Evolutionary conservation across 2,888 invertebrate species (phyloP).

Genomic region (Plebejus argus): DNA sequence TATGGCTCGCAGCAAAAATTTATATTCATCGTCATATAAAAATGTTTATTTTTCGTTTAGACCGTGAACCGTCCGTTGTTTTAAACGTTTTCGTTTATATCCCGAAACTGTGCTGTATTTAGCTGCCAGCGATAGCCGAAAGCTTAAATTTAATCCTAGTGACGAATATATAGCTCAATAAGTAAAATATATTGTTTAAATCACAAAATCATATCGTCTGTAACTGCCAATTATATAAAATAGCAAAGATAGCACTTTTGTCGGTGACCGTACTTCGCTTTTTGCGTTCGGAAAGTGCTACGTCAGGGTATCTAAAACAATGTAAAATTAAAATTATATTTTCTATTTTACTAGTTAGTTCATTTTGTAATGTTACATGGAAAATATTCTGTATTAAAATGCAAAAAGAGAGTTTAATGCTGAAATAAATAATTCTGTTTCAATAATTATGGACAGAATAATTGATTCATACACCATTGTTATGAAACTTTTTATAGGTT

Average conservation of each 20-base stretch:
- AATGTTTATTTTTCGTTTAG: slow-evolving; percentile 9
- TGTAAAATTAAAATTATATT: background rate
- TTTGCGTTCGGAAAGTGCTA: background rate
- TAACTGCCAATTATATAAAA: slow-evolving; percentile 47
- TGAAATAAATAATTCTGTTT: background rate
- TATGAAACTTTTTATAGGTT: background rate
- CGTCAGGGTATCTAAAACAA: slow-evolving; percentile 12
- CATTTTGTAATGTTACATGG: background rate
- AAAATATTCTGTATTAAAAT: slow-evolving; percentile 14
- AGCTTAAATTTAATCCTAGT: slow-evolving; percentile 22
- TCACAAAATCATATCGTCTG: slow-evolving; percentile 46
- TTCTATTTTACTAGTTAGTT: background rate
- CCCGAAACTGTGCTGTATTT: slow-evolving; percentile 2
- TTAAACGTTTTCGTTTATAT: slow-evolving; percentile 2
- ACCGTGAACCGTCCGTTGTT: slow-evolving; percentile 21
- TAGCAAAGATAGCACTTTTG: slow-evolving; percentile 40
- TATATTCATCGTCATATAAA: slow-evolving; percentile 2
- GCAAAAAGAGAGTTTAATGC: background rate
- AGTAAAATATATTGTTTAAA: slow-evolving; percentile 32
- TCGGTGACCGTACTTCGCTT: slow-evolving; percentile 38
- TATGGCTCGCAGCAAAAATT: slow-evolving; percentile 19
- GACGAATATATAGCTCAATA: slow-evolving; percentile 28
- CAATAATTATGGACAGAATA: background rate
- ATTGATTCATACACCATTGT: background rate
- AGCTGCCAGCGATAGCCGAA: slow-evolving; percentile 22